Evolutionary conservation across 1,140 invertebrate genomes (phyloP).

Genomic region (Eumaeus atala): DNA sequence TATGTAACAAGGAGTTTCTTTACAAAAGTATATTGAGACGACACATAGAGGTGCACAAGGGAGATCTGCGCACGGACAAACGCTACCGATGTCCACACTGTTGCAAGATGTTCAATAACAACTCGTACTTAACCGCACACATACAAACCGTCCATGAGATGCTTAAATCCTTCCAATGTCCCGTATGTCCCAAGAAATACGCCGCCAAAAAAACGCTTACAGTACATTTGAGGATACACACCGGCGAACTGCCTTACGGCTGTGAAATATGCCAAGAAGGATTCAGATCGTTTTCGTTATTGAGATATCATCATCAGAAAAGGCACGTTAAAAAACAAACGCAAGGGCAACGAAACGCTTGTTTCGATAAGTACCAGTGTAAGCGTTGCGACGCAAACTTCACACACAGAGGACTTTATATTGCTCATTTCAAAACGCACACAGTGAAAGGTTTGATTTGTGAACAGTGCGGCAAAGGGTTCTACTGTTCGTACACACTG

Average conservation of each 20-base stretch:
- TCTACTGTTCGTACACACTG: not conserved
- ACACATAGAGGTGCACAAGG: constrained; percentile 12
- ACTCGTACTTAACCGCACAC: constrained; percentile 12
- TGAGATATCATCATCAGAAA: too few species aligned
- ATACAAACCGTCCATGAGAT: constrained; percentile 10
- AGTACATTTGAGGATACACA: constrained; percentile 6
- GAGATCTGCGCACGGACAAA: not conserved
- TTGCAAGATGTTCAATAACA: constrained; percentile 3
- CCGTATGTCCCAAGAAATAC: constrained; percentile 12
- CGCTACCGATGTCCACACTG: constrained; percentile 15
- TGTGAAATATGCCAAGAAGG: constrained; percentile 8
- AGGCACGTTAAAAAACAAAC: too few species aligned
- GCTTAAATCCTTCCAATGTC: constrained; percentile 9
- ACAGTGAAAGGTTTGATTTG: not conserved
- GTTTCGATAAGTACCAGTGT: not conserved
- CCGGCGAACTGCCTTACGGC: not conserved
- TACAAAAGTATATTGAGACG: constrained; percentile 2
- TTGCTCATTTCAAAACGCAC: constrained; percentile 7
- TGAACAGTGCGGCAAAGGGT: not conserved
- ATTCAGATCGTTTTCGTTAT: not conserved
- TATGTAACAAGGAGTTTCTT: constrained; percentile 15
- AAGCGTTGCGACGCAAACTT: constrained; percentile 4
- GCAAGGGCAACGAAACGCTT: too few species aligned
- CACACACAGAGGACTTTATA: constrained; percentile 14
- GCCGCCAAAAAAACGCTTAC: constrained; percentile 4